These are phyloP conservation scores for Arge pagana DNA, from an alignment of 2,888 invertebrate species.

Conservation along the genomic window DNA sequence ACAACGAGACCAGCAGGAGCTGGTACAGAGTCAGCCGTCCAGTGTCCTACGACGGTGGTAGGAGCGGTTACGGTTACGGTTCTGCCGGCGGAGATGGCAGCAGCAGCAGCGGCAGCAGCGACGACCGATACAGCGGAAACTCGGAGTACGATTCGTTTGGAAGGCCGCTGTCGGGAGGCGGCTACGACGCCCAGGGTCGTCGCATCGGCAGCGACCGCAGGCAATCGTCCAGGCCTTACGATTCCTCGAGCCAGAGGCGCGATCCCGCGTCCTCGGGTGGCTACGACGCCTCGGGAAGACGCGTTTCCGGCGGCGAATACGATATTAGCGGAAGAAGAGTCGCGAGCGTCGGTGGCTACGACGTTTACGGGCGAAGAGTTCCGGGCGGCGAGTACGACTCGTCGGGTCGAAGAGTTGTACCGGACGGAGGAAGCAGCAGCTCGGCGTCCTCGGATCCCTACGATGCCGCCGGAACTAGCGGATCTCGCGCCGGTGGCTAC, in stretches of 20 bases:
- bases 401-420: neutral
- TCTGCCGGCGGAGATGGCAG: slow-evolving; percentile 11
- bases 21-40: neutral
- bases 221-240: no score
- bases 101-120: slow-evolving; percentile 3
- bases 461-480: neutral
- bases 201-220: no score
- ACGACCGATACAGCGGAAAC: neutral
- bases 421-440: neutral
- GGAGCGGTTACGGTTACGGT: slow-evolving; percentile 14
- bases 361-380: neutral
- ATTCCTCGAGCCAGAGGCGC: no score
- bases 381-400: neutral
- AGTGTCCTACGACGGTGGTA: slow-evolving; percentile 20
- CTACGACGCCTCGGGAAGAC: neutral
- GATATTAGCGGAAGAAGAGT: neutral
- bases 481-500: neutral
- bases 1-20: neutral
- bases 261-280: no score
- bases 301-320: neutral
- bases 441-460: neutral
- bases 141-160: slow-evolving; percentile 25
- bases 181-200: no score
- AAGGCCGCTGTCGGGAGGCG: neutral
- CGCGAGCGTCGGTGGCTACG: neutral